A percentile compares a stretch with the other conserved stretches of the same genome.
Evolutionary conservation across 1,140 invertebrate genomes (phyloP).

Genomic region (Drosophila navojoa): DNA sequence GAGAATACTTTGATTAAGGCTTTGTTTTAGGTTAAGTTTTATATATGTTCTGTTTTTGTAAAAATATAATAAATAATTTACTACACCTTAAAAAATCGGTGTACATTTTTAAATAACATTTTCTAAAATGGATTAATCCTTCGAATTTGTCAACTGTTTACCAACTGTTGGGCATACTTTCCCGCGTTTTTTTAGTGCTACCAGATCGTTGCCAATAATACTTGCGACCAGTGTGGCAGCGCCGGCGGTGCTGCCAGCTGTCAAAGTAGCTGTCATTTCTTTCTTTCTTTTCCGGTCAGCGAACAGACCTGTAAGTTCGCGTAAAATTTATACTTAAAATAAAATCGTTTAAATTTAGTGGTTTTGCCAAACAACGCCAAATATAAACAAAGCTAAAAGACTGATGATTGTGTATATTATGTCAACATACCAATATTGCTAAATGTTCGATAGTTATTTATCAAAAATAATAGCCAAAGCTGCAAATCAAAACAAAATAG

Average conservation of each 20-base stretch:
- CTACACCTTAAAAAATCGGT: no score
- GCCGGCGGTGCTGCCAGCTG: conserved; percentile 12
- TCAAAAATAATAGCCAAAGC: conserved; percentile 1
- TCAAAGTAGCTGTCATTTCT: conserved; percentile 58
- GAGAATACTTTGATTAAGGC: background rate
- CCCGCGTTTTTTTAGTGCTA: background rate
- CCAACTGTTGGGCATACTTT: conserved; percentile 6
- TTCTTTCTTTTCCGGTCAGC: conserved; percentile 83
- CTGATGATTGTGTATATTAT: conserved; percentile 13
- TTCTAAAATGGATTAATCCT: background rate
- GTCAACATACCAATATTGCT: conserved; percentile 18
- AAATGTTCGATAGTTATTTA: background rate
- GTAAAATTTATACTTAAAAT: conserved; percentile 35
- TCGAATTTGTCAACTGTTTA: background rate
- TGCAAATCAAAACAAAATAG: conserved; percentile 42
- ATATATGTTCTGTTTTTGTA: no score
- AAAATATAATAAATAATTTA: no score
- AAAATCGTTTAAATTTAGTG: conserved; percentile 55
- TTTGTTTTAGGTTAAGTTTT: background rate
- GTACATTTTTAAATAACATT: no score
- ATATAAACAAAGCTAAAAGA: conserved; percentile 13
- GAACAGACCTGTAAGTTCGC: conserved; percentile 79
- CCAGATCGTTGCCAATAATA: background rate
- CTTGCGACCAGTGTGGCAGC: background rate
- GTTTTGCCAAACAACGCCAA: conserved; percentile 26